Evolutionary conservation across 2,888 invertebrate genomes (phyloP), one percentile per base, ranked within the genome.

Genomic region (Parascotia fuliginaria): DNA sequence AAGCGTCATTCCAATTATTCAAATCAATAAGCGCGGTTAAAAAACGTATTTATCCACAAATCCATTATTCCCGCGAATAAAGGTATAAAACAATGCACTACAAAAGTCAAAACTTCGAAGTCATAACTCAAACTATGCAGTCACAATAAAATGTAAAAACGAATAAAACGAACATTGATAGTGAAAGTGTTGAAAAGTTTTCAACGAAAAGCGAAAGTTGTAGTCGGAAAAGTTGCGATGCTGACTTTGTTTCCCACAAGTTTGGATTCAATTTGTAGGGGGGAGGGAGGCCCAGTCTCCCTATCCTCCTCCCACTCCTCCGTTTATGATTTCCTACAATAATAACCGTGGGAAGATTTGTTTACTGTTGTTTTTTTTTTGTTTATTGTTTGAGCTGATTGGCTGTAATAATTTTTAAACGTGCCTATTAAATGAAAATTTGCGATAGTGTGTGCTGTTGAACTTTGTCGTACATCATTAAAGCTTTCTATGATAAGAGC

Each of bases 151-250:
- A 57, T 55, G 46, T 50, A 57, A 55, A 64, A 61, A 57, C 48
- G 47, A 57, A 70, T 54, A 69, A 76, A 78, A 77, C 73, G 64
- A 64, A 24, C 7, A 24, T 71, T 60, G 68, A 75, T 72, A 83
- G 87, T 49, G 89, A 89, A 83, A 89, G 89, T 83, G 79, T 65
- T 79, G 70, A 74, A 83, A 89, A 89, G 80, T 87, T 90, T 81
- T 65, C 80, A 73, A 55, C 65, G 74, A 77, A 89, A 83, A 91
- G 88, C 73, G 87, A 91, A 81, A 91, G 86, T 83, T 69, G 53
- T 43, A 76, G 75, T 80, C 72, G 82, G 74, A 76, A 85, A 90
- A 89, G 85, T 91, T 89, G 77, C 66, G 71, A 65, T 65, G 63
- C 70, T 55, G 82, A 87, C 85, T 87, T 89, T 90, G 90, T 90